Evolutionary conservation across 1,140 invertebrate genomes (phyloP).

Genomic region (Dinothrombium tinctorium): DNA sequence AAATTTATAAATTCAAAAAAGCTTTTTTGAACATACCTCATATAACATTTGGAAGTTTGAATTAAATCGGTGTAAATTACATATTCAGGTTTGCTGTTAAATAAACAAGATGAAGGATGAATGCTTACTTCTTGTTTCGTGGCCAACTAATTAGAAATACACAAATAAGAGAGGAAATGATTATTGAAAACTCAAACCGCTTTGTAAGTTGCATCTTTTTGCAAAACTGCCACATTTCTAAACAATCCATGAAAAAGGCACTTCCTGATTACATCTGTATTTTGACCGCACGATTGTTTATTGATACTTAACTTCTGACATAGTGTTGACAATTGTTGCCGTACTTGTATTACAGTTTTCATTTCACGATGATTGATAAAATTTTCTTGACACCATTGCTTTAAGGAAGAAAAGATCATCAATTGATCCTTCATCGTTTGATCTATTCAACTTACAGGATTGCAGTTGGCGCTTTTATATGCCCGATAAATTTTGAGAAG

Average conservation of each 20-base stretch:
- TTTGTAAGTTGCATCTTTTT: slow-evolving; percentile 42
- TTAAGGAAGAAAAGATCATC: slow-evolving; percentile 16
- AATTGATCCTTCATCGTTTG: neutral
- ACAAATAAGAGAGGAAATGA: slow-evolving; percentile 3
- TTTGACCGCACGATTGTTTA: slow-evolving; percentile 42
- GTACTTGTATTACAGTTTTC: slow-evolving; percentile 48
- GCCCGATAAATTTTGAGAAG: slow-evolving; percentile 65
- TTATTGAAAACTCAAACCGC: slow-evolving; percentile 31
- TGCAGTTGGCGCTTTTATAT: slow-evolving; percentile 41
- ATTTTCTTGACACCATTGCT: slow-evolving; percentile 75
- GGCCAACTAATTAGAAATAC: slow-evolving; percentile 7
- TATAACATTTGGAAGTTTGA: slow-evolving; percentile 54
- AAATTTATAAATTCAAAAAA: too few relatives aligned
- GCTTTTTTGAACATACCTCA: slow-evolving; percentile 22
- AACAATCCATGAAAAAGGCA: slow-evolving; percentile 33
- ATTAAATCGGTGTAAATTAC: slow-evolving; percentile 77
- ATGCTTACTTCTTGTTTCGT: slow-evolving; percentile 41
- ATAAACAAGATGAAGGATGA: slow-evolving; percentile 57
- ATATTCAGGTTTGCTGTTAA: slow-evolving; percentile 41
- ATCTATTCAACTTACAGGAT: slow-evolving; percentile 31
- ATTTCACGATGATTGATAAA: slow-evolving; percentile 66
- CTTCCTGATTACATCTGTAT: slow-evolving; percentile 9
- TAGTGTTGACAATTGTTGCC: slow-evolving; percentile 53
- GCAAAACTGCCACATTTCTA: slow-evolving; percentile 65
- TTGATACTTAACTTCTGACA: slow-evolving; percentile 41